A percentile compares a stretch with the other conserved stretches of the same genome.
Evolutionary conservation across 2,113 vertebrate species (phyloP).

Genomic region (Lagopus muta): DNA sequence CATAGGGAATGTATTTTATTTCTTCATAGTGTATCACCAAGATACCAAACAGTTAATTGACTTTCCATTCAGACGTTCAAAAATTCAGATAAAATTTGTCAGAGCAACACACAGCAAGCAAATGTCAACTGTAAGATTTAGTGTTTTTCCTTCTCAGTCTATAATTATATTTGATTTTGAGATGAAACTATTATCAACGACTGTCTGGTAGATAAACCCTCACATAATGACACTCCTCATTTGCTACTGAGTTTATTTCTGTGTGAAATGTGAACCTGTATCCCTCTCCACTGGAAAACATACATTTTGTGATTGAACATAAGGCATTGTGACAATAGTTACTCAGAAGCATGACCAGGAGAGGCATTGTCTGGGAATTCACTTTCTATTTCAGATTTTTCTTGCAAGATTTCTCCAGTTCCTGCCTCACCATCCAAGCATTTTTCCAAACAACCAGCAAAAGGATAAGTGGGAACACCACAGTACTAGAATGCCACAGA

Average conservation of each 20-base stretch:
- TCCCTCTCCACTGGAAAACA: background rate
- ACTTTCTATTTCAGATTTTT: background rate
- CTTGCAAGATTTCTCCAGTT: background rate
- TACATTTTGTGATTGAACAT: background rate
- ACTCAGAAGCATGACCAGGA: background rate
- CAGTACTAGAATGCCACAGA: background rate
- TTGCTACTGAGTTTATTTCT: background rate
- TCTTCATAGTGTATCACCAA: background rate
- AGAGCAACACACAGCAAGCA: background rate
- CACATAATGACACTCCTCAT: background rate
- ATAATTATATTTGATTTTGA: constrained; percentile 1
- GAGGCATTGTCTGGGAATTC: background rate
- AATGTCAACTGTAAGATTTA: background rate
- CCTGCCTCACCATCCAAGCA: background rate
- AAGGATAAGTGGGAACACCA: background rate
- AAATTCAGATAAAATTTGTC: background rate
- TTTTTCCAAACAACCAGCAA: background rate
- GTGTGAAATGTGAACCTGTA: background rate
- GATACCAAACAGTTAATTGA: background rate
- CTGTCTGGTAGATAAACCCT: background rate
- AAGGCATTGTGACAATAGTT: background rate
- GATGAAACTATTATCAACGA: background rate
- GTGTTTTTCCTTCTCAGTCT: background rate
- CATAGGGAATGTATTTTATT: background rate
- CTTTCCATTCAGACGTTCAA: background rate